Percentiles rank a stretch among this genome's conserved stretches.
phyloP scores from a whole-genome alignment of 35 echinoderm and acorn worm species.

The Strongylocentrotus purpuratus region DNA sequence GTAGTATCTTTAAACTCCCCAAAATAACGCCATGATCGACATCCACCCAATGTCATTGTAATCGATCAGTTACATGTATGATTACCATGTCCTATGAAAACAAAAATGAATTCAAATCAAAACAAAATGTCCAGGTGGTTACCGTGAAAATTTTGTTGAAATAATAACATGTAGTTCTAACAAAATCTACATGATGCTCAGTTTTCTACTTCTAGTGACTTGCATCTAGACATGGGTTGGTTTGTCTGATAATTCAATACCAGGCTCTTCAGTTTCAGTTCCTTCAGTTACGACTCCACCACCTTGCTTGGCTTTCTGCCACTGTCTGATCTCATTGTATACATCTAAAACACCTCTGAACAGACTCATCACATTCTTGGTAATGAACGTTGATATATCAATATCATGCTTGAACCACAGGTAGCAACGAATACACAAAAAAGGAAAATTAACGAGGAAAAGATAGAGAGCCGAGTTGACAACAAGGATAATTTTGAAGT shows the following conservation, averaged over 20 bases:
- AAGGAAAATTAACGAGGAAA: constrained; percentile 79
- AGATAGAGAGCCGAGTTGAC: constrained; percentile 69
- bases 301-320: constrained; percentile 46
- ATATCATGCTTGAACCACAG: constrained; percentile 80
- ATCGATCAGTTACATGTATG: too few relatives aligned
- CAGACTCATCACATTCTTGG: constrained; percentile 89
- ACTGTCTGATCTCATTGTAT: constrained; percentile 54
- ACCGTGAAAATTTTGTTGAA: neutral
- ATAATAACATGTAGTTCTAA: neutral
- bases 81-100: too few relatives aligned
- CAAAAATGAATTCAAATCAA: too few relatives aligned
- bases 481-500: constrained; percentile 66
- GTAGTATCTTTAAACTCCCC: too few relatives aligned
- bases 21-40: too few relatives aligned
- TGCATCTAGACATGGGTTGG: neutral
- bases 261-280: neutral
- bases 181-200: neutral
- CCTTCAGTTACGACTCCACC: neutral
- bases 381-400: constrained; percentile 87
- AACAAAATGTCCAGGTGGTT: too few relatives aligned
- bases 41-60: too few relatives aligned
- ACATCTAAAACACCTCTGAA: constrained; percentile 72
- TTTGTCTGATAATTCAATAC: constrained; percentile 6
- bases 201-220: neutral
- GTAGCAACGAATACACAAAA: constrained; percentile 71